Evolutionary conservation across 2,888 invertebrate species (phyloP).

Genomic region (Agonopterix arenella): DNA sequence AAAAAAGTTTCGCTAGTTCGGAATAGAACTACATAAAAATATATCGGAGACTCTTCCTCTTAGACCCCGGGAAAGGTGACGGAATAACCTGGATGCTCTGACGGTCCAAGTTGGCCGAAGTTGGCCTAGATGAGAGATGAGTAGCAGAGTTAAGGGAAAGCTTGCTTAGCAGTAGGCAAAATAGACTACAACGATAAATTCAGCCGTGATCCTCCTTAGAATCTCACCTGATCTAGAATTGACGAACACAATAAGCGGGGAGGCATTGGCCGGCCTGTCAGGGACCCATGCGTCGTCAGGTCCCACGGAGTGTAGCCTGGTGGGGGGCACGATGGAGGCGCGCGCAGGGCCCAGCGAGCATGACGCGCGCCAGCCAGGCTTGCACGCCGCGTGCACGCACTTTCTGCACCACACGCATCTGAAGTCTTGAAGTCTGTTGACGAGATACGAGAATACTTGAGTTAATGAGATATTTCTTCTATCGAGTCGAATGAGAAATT

Average conservation of each 20-base stretch:
- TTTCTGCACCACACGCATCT: constrained; percentile 97
- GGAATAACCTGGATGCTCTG: no score
- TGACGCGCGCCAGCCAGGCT: constrained; percentile 84
- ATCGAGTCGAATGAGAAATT: no score
- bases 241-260: constrained; percentile 96
- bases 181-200: not conserved
- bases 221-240: constrained; percentile 91
- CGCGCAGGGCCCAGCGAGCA: constrained; percentile 94
- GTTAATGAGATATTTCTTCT: no score
- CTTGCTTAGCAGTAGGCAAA: no score
- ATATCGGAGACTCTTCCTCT: no score
- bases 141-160: not conserved
- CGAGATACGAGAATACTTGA: not conserved
- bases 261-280: constrained; percentile 86
- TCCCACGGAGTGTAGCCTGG: constrained; percentile 92
- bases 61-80: no score
- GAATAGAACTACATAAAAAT: no score
- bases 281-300: constrained; percentile 95
- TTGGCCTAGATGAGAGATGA: no score
- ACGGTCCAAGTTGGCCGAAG: no score
- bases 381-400: constrained; percentile 94
- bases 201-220: no score
- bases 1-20: no score
- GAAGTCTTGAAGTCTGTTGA: constrained; percentile 91
- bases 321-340: constrained; percentile 96